Evolutionary conservation across 37 sponge, comb jelly and placozoan species (phyloP).

Genomic region (Lycopodina hypogea): DNA sequence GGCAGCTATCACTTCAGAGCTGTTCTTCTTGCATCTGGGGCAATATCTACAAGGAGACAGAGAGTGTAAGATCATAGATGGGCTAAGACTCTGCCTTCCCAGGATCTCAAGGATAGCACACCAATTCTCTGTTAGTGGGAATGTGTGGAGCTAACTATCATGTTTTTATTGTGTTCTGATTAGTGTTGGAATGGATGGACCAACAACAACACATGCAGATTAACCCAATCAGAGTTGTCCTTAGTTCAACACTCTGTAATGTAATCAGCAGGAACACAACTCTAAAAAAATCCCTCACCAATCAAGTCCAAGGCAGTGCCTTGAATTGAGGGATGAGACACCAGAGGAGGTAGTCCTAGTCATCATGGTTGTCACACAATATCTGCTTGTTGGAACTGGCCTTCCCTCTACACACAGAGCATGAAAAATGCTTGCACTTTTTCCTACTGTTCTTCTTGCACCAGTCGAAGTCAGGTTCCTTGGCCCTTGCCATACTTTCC

Average conservation of each 20-base stretch:
- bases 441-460: slow-evolving; percentile 60
- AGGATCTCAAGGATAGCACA: too few relatives aligned
- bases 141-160: too few relatives aligned
- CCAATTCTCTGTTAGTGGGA: too few relatives aligned
- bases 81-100: too few relatives aligned
- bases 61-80: too few relatives aligned
- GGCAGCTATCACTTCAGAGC: slow-evolving; percentile 65
- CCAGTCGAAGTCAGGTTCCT: slow-evolving; percentile 58
- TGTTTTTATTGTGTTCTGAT: too few relatives aligned
- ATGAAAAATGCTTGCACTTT: slow-evolving; percentile 83
- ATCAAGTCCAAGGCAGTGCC: slow-evolving; percentile 65
- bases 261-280: too few relatives aligned
- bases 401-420: slow-evolving; percentile 84
- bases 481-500: slow-evolving; percentile 45
- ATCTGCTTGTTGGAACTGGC: slow-evolving; percentile 75
- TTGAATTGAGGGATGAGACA: slow-evolving; percentile 77
- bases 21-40: slow-evolving; percentile 81
- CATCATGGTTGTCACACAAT: slow-evolving; percentile 92
- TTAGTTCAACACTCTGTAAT: too few relatives aligned
- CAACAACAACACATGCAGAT: too few relatives aligned
- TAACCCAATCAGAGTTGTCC: too few relatives aligned
- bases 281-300: slow-evolving; percentile 63
- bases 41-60: slow-evolving; percentile 58
- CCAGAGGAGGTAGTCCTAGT: slow-evolving; percentile 82
- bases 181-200: too few relatives aligned